Evolutionary conservation across 2,113 vertebrate genomes (phyloP).

Genomic region (Petroica traversi): DNA sequence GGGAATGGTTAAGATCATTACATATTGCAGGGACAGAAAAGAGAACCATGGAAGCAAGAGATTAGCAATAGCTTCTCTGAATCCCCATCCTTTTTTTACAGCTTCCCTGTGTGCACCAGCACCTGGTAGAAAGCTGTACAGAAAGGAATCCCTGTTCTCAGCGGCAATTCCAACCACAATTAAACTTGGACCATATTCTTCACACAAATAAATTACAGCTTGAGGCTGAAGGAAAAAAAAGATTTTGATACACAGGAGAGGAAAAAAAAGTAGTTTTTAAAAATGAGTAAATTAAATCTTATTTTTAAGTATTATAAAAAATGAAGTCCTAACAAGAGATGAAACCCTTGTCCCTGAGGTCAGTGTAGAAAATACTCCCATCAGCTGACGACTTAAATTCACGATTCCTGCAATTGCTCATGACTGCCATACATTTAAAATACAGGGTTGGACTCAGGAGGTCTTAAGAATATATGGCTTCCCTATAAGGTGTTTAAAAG

Average conservation of each 20-base stretch:
- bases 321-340: background rate
- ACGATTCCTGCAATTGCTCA: background rate
- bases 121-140: background rate
- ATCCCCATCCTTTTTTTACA: background rate
- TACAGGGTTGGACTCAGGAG: background rate
- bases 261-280: background rate
- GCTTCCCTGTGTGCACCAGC: background rate
- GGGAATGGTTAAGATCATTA: background rate
- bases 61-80: background rate
- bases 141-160: background rate
- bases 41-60: background rate
- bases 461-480: background rate
- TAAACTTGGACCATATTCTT: background rate
- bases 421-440: background rate
- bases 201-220: background rate
- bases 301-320: background rate
- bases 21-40: background rate
- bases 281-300: background rate
- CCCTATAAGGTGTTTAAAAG: background rate
- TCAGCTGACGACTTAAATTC: background rate
- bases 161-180: background rate
- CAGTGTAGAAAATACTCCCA: background rate
- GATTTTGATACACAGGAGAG: background rate
- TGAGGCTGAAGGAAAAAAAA: background rate
- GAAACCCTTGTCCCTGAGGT: background rate